Percentiles rank a stretch among this genome's conserved stretches.
Conservation (phyloP, 2,797 vertebrate species). For the Tachyglossus aculeatus region DNA sequence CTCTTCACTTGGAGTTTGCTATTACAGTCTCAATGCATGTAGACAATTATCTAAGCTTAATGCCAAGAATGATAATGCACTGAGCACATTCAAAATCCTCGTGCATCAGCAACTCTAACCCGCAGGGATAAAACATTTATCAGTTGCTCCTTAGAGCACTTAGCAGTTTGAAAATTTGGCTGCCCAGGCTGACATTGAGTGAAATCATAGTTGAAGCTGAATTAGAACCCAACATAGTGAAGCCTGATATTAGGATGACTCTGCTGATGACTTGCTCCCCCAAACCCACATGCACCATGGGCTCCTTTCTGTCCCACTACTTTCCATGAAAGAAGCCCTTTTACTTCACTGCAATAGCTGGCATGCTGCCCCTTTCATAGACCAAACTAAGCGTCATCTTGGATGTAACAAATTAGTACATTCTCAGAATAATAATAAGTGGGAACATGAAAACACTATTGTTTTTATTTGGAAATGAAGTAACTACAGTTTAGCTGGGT, state of each 20-base stretch:
- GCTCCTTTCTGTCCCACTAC: constrained; percentile 82
- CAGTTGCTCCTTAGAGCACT: constrained; percentile 74
- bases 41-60: constrained; percentile 82
- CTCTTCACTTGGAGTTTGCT: constrained; percentile 73
- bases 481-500: constrained; percentile 85
- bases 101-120: constrained; percentile 68
- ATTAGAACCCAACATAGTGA: constrained; percentile 68
- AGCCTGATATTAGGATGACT: constrained; percentile 72
- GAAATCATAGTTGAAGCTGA: constrained; percentile 74
- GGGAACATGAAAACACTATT: constrained; percentile 93
- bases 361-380: constrained; percentile 89
- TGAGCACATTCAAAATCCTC: constrained; percentile 71
- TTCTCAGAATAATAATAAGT: constrained; percentile 99
- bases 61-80: constrained; percentile 71
- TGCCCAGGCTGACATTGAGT: constrained; percentile 73
- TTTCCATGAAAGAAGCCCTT: constrained; percentile 86
- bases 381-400: constrained; percentile 91
- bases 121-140: constrained; percentile 72
- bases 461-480: constrained; percentile 87
- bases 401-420: constrained; percentile 99
- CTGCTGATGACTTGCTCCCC: constrained; percentile 76
- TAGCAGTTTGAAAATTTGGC: constrained; percentile 75
- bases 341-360: constrained; percentile 79
- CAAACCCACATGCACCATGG: constrained; percentile 74
- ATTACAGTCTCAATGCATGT: constrained; percentile 75